Evolutionary conservation across 2,113 vertebrate genomes (phyloP).

Genomic region (Oxyruncus cristatus): DNA sequence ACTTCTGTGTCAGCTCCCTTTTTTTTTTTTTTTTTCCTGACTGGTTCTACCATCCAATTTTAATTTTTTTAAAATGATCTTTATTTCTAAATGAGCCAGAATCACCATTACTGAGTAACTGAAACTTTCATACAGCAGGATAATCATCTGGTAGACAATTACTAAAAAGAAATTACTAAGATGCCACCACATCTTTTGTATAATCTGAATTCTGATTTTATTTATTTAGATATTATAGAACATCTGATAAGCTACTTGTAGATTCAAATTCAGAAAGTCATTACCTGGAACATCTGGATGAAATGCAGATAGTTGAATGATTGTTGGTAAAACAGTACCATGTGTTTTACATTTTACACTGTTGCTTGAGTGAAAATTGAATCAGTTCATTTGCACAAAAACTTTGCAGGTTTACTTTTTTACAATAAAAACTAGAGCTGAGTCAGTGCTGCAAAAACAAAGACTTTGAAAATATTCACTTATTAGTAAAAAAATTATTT

Average conservation of each 20-base stretch:
- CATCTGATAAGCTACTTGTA: neutral
- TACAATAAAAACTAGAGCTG: neutral
- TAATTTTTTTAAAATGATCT: neutral
- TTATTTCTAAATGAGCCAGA: neutral
- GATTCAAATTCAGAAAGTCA: neutral
- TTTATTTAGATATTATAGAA: neutral
- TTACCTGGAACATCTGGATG: neutral
- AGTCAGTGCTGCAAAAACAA: neutral
- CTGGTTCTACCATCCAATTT: neutral
- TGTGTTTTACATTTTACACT: neutral
- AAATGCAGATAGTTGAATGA: neutral
- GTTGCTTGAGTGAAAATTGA: neutral
- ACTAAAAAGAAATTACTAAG: neutral
- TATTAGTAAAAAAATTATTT: neutral
- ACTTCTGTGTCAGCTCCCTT: neutral
- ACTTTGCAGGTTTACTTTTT: neutral
- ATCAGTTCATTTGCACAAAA: neutral
- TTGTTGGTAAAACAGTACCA: neutral
- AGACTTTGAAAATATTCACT: neutral
- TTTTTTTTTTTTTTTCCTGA: neutral
- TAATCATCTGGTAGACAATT: neutral
- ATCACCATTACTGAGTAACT: neutral
- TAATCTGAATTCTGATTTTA: neutral
- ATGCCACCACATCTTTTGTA: neutral
- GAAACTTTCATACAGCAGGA: neutral